Evolutionary conservation across 2,113 vertebrate species (phyloP), one percentile per base, ranked within the genome.

Genomic region (Platycercus adscitus): DNA sequence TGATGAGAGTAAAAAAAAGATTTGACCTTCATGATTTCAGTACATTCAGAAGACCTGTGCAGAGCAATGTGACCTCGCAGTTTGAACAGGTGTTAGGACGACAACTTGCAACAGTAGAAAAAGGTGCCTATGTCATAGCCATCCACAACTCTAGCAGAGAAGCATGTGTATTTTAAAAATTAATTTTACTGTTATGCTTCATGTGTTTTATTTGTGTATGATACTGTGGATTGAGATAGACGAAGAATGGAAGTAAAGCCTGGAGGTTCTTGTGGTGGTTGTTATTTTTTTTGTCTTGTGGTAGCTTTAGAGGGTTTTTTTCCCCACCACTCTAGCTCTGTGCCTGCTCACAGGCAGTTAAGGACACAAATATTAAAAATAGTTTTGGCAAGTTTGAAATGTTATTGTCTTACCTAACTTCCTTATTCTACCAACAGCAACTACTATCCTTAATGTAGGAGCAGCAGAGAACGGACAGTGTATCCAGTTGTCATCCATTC

Each of bases 251-350:
- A 81, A 64, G 2, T 31, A 61, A 73, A 17, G 7, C 3, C 21
- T n/a, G 7, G 10, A n/a, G 8, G 5, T 44, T 1, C 13, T 43
- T 25, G 53, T 61, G n/a, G 29, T 33, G 7, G 4, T 21, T 0
- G 2, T 35, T 21, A 3, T n/a, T 78, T 10, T 65, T 46, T 10
- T 33, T 43, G 3, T 47, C 23, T 46, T 71, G n/a, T 25, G 15
- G 9, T 43, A 73, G 39, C 2, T 80, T 75, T 33, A 13, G 9
- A 17, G 1, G 10, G 3, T 9, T 20, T n/a, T n/a, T 39, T 60
- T 37, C 26, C 37, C 29, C 50, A 6, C 7, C 2, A 5, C 11
- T 53, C 7, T 39, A 83, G 4, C 39, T 93, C 17, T 64, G 7
- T 28, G 10, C 1, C 13, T 80, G 7, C 24, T 69, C 18, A 37